Evolutionary conservation across 2,888 invertebrate species (phyloP).

Genomic region (Baronia brevicornis): DNA sequence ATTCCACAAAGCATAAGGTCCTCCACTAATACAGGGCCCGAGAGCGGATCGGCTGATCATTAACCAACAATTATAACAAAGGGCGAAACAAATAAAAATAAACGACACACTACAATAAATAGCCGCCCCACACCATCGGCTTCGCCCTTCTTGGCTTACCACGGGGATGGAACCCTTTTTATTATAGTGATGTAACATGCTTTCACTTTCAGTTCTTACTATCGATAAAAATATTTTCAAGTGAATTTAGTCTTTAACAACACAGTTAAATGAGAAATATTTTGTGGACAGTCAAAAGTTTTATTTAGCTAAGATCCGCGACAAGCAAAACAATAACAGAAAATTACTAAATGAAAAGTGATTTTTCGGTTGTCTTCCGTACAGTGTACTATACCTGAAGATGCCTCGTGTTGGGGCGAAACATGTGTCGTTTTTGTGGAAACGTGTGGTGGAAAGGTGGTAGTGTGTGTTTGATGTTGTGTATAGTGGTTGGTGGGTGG

Average conservation of each 20-base stretch:
- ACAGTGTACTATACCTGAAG: too few species aligned
- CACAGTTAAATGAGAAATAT: not conserved
- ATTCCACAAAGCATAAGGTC: too few species aligned
- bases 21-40: too few species aligned
- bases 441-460: too few species aligned
- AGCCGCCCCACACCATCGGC: conserved; percentile 33
- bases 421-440: too few species aligned
- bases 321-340: too few species aligned
- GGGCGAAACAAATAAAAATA: conserved; percentile 62
- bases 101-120: conserved; percentile 58
- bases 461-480: too few species aligned
- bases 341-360: too few species aligned
- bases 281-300: not conserved
- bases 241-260: conserved; percentile 28
- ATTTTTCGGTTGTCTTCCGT: too few species aligned
- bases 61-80: conserved; percentile 58
- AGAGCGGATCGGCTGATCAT: conserved; percentile 42
- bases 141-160: conserved; percentile 36
- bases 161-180: conserved; percentile 39
- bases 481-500: too few species aligned
- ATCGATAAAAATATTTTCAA: conserved; percentile 34
- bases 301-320: not conserved
- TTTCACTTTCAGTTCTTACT: conserved; percentile 12
- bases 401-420: too few species aligned
- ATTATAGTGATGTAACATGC: conserved; percentile 38